Evolutionary conservation across 2,113 vertebrate genomes (phyloP).

Genomic region (Eolophus roseicapilla): DNA sequence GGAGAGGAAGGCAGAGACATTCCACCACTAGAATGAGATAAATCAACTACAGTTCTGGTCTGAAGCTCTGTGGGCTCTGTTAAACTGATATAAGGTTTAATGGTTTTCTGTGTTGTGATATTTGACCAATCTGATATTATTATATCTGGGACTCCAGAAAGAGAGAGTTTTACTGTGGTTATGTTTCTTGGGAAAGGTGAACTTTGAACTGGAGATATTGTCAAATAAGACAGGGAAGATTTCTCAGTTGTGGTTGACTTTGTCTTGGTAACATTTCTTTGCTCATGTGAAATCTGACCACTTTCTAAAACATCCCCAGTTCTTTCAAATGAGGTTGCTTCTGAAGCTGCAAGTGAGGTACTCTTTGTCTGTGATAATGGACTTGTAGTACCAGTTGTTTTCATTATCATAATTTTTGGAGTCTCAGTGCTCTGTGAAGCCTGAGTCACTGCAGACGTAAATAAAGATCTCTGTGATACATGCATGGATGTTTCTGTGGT

Average conservation of each 20-base stretch:
- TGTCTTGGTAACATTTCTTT: background rate
- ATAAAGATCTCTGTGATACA: background rate
- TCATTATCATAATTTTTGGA: background rate
- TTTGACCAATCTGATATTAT: background rate
- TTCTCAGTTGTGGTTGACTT: conserved; percentile 2
- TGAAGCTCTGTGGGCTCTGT: conserved; percentile 19
- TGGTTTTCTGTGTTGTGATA: background rate
- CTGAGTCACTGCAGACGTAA: background rate
- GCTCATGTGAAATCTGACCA: background rate
- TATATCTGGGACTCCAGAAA: background rate
- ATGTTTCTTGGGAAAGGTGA: background rate
- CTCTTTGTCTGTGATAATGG: background rate
- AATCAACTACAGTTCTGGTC: background rate
- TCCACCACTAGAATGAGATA: background rate
- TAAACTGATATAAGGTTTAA: conserved; percentile 4
- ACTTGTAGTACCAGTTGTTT: background rate
- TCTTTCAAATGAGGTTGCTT: conserved; percentile 19
- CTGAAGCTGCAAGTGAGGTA: conserved; percentile 10
- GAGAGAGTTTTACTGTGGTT: conserved; percentile 2
- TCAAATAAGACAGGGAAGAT: background rate
- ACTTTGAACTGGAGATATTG: conserved; percentile 5
- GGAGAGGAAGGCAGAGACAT: background rate
- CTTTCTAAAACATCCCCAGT: background rate
- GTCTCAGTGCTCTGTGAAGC: background rate
- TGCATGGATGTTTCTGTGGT: background rate